Evolutionary conservation across 2,797 vertebrate species (phyloP).

Genomic region (Labroides dimidiatus): DNA sequence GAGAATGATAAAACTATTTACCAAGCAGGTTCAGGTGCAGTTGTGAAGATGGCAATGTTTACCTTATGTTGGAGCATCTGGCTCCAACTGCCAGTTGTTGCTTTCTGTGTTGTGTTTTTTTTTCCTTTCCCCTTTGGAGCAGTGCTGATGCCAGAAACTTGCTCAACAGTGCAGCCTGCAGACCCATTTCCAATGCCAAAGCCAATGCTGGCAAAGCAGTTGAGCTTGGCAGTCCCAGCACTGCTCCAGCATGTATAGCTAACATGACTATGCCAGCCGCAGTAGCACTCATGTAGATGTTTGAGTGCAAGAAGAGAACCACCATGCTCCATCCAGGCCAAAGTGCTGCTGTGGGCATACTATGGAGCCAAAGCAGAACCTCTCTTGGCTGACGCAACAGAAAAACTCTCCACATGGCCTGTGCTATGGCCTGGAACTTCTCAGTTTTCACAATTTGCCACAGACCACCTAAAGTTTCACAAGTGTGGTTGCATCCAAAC

Average conservation of each 20-base stretch:
- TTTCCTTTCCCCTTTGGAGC: conserved; percentile 42
- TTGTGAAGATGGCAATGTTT: conserved; percentile 36
- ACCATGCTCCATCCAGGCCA: conserved; percentile 40
- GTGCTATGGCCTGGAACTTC: conserved; percentile 14
- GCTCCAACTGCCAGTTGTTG: conserved; percentile 38
- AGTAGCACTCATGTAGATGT: conserved; percentile 56
- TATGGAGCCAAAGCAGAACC: conserved; percentile 36
- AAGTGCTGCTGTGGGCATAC: conserved; percentile 36
- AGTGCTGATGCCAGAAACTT: conserved; percentile 57
- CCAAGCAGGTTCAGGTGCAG: conserved; percentile 21
- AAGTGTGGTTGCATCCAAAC: conserved; percentile 16
- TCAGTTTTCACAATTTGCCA: conserved; percentile 26
- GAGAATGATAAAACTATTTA: conserved; percentile 38
- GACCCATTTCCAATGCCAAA: conserved; percentile 58
- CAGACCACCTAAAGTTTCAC: conserved; percentile 22
- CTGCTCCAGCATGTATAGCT: conserved; percentile 59
- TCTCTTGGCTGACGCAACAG: conserved; percentile 32
- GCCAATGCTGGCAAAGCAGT: conserved; percentile 61
- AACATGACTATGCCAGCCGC: conserved; percentile 55
- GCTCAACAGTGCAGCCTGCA: conserved; percentile 68
- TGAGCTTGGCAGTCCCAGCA: conserved; percentile 52
- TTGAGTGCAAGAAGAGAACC: conserved; percentile 51
- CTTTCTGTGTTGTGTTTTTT: conserved; percentile 13
- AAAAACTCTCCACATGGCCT: conserved; percentile 22
- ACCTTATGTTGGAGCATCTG: conserved; percentile 45